Evolutionary conservation across 2,888 invertebrate species (phyloP), one percentile per base, ranked within the genome.

Genomic region (Neocrepidodera transversa): DNA sequence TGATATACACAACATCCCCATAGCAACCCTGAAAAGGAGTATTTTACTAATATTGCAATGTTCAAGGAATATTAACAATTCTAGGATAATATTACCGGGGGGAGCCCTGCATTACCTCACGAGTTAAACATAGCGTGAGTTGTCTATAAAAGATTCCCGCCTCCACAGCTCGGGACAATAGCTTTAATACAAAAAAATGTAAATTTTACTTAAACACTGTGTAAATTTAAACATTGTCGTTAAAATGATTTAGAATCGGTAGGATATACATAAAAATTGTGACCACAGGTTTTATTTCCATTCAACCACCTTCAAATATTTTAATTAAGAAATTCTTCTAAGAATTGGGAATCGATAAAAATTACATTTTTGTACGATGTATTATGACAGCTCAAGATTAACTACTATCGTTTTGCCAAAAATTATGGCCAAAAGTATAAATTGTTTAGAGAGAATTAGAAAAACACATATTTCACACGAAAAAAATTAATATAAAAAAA

Each of bases 381-480:
- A 58, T 58, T 52, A 42, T 47, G 58, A 58, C 58, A 58, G 52
- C 35, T 58, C 58, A 58, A 58, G 52, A 53, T 35, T 20, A 58
- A 58, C 58, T 35, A 53, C 58, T 40, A 58, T 48, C 52, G 18
- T 47, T 48, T 47, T 40, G 28, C 36, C 51, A 13, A 53, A 52
- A 53, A 43, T 23, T 23, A 26, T 16, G 10, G 13, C 13, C 13
- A 26, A 14, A 26, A 28, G 28, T 28, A 28, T 28, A 28, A 28
- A 28, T 2, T 28, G 5, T 28, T 28, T 28, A 28, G 28, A 28
- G 6, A 10, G 28, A 28, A 28, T 28, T 28, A 28, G 8, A 28
- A 28, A 28, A 28, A 4, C 28, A 28, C 28, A 28, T 28, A 8
- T 28, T 28, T 28, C 8, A 4, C 10, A 8, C 28, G 10, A 4